Evolutionary conservation across 1,140 invertebrate species (phyloP), one percentile per base, ranked within the genome.

Genomic region (Chironomus tepperi): DNA sequence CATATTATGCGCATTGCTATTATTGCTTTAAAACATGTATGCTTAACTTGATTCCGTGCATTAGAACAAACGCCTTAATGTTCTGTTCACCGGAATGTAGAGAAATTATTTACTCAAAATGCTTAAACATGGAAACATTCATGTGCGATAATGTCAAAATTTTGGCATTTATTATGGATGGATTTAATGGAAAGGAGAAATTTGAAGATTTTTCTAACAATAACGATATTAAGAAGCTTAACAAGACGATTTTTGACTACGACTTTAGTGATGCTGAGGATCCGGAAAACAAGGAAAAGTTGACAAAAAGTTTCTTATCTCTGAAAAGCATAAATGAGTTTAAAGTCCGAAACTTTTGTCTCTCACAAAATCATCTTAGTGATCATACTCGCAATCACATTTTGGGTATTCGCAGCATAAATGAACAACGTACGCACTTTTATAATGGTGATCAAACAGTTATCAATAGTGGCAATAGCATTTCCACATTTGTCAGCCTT

Each of bases 21-120:
- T 86, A 92, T 76, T 98, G 96, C 80, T 86, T 93, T 76, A 84
- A 85, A 34, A 85, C 87, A 78, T 86, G 85, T 79, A 85, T 86
- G 76, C 75, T 83, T n/a, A 88, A 89, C 78, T 82, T 91, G 43
- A 83, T 89, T 75, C 90, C 90, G 74, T 93, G 90, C 75, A 80
- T 86, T 64, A 79, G 86, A 74, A 97, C 94, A 81, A 84, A 82
- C 16, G 7, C 64, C 5, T 2, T 3, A 7, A 19, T 18, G 18
- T 18, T 67, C n/a, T 19, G n/a, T 16, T 67, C 18, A 18, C 12
- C 1, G 1, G 18, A 18, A 16, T 18, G 64, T 16, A 3, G 64
- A 7, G 8, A 18, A 8, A 8, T 7, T 16, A 8, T 67, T 8
- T 16, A 67, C n/a, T 1, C 1, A 34, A 67, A 16, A 67, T 67